Evolutionary conservation across 35 echinoderm and acorn worm genomes (phyloP).

Genomic region (Hemicentrotus pulcherrimus): DNA sequence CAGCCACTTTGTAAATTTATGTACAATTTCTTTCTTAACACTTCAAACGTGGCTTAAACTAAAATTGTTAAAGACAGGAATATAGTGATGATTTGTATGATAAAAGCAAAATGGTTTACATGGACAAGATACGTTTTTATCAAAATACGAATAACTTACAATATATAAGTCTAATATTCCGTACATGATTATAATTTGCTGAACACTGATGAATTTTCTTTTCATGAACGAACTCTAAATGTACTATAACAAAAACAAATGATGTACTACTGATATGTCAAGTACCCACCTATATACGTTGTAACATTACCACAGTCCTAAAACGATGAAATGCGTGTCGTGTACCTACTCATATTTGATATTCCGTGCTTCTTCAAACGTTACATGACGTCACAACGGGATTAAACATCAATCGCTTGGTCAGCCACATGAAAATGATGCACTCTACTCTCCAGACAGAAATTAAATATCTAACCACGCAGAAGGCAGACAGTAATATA

Average conservation of each 20-base stretch:
- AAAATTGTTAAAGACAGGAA: background rate
- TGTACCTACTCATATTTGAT: background rate
- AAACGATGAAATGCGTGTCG: background rate
- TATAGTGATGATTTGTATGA: background rate
- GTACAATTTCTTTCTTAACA: background rate
- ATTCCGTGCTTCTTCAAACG: background rate
- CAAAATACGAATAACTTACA: slow-evolving; percentile 3
- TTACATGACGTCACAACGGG: background rate
- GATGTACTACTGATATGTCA: background rate
- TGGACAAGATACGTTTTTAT: background rate
- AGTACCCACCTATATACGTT: background rate
- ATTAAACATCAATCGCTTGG: background rate
- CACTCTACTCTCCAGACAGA: background rate
- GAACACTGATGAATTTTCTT: background rate
- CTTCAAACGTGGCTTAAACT: background rate
- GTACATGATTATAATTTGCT: background rate
- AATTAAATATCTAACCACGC: background rate
- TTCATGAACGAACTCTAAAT: background rate
- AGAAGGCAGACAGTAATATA: background rate
- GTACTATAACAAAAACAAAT: background rate
- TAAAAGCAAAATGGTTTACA: background rate
- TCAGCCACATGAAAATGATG: background rate
- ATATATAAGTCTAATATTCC: background rate
- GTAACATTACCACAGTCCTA: background rate
- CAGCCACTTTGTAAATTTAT: background rate